These are phyloP conservation scores for Penaeus vannamei DNA, from an alignment of 1,140 invertebrate genomes.

Conservation along the genomic window DNA sequence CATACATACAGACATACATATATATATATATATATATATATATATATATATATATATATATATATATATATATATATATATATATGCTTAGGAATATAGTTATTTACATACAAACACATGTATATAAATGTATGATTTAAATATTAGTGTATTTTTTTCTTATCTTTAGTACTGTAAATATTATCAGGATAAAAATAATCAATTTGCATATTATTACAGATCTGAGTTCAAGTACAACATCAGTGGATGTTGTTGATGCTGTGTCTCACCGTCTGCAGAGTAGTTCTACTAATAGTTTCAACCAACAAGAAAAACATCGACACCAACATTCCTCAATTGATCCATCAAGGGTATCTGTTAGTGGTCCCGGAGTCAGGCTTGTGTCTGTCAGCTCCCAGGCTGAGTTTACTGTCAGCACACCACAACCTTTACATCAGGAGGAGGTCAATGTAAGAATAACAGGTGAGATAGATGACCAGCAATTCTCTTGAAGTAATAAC, in stretches of 20 bases:
- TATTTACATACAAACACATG: too few species aligned
- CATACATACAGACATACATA: too few species aligned
- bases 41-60: too few species aligned
- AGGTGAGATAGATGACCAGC: neutral
- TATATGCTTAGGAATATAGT: too few species aligned
- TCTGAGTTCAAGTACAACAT: conserved; percentile 54
- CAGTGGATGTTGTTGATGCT: conserved; percentile 56
- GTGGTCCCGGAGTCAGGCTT: conserved; percentile 56
- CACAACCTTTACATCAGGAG: conserved; percentile 50
- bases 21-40: too few species aligned
- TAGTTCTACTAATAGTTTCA: neutral
- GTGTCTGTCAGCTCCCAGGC: conserved; percentile 61
- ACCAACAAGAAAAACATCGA: neutral
- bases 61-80: too few species aligned
- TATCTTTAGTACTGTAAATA: too few species aligned
- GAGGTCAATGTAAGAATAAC: conserved; percentile 56
- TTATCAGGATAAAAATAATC: too few species aligned
- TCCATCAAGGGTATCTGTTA: conserved; percentile 47
- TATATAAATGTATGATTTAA: too few species aligned
- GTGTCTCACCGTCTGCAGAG: conserved; percentile 48
- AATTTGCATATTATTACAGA: neutral
- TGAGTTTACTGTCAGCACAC: conserved; percentile 56
- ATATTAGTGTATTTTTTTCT: too few species aligned
- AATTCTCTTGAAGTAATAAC: too few species aligned
- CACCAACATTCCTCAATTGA: conserved; percentile 27